Conservation (phyloP, 2,113 vertebrate genomes). For the Tonatia bakeri region DNA sequence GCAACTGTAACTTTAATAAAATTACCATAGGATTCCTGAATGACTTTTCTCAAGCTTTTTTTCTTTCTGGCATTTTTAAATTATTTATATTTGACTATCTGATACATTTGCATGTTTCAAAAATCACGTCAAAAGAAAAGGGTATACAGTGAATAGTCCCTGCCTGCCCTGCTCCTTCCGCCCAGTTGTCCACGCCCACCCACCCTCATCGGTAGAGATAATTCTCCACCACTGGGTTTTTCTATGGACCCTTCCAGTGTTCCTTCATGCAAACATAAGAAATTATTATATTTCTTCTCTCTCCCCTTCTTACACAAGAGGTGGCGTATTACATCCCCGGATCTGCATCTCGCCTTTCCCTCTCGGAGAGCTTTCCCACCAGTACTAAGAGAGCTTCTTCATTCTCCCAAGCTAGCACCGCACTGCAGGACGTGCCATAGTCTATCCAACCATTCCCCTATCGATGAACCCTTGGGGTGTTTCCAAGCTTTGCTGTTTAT, state of each 20-base stretch:
- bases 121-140: constrained; percentile 22
- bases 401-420: not conserved
- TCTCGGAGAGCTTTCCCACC: not conserved
- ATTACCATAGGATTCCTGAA: not conserved
- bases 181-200: not conserved
- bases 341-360: constrained; percentile 1
- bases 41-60: not conserved
- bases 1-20: not conserved
- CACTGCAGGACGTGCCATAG: not conserved
- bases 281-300: constrained; percentile 19
- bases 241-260: not conserved
- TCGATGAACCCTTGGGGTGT: not conserved
- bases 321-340: not conserved
- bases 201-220: not conserved
- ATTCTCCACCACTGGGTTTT: not conserved
- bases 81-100: not conserved
- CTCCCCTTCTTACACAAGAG: not conserved
- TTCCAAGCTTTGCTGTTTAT: constrained; percentile 30
- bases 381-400: not conserved
- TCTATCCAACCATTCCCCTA: constrained; percentile 15
- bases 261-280: constrained; percentile 5
- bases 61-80: constrained; percentile 6
- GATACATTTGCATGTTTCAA: not conserved
- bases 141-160: not conserved
- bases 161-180: not conserved